Evolutionary conservation across 2,797 vertebrate genomes (phyloP).

Genomic region (Coregonus sp.): DNA sequence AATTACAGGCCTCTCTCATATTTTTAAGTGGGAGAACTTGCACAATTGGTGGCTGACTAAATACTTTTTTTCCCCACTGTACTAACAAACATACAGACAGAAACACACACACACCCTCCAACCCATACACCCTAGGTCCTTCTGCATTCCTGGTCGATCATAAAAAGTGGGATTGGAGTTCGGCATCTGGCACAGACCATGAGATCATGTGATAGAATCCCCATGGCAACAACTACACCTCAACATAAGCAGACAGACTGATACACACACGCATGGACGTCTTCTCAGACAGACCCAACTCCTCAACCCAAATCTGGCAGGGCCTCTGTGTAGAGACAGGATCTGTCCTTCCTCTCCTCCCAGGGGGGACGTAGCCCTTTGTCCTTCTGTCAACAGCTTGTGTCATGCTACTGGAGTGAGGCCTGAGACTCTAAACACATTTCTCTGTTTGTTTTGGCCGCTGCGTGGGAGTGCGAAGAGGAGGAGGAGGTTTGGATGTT

Average conservation of each 20-base stretch:
- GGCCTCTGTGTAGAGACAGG: background rate
- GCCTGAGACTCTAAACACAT: slow-evolving; percentile 24
- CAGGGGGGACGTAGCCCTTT: slow-evolving; percentile 5
- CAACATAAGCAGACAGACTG: slow-evolving; percentile 33
- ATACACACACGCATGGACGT: slow-evolving; percentile 3
- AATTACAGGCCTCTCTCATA: too few species aligned
- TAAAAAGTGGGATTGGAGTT: background rate
- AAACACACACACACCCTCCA: background rate
- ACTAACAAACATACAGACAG: background rate
- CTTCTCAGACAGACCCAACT: background rate
- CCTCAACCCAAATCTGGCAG: background rate
- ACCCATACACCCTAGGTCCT: background rate
- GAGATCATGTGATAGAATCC: slow-evolving; percentile 52
- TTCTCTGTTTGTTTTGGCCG: slow-evolving; percentile 35
- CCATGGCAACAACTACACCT: slow-evolving; percentile 40
- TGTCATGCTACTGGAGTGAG: slow-evolving; percentile 20
- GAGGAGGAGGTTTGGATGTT: background rate
- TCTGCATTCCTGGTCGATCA: slow-evolving; percentile 16
- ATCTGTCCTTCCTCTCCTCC: slow-evolving; percentile 7
- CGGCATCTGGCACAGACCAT: slow-evolving; percentile 37
- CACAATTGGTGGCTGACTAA: too few species aligned
- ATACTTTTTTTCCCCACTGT: too few species aligned
- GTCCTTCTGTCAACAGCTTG: slow-evolving; percentile 21
- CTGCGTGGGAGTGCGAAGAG: background rate
- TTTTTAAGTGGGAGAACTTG: too few species aligned